phyloP scores from a whole-genome alignment of 2,888 invertebrate species.

The Crematogaster levior region DNA sequence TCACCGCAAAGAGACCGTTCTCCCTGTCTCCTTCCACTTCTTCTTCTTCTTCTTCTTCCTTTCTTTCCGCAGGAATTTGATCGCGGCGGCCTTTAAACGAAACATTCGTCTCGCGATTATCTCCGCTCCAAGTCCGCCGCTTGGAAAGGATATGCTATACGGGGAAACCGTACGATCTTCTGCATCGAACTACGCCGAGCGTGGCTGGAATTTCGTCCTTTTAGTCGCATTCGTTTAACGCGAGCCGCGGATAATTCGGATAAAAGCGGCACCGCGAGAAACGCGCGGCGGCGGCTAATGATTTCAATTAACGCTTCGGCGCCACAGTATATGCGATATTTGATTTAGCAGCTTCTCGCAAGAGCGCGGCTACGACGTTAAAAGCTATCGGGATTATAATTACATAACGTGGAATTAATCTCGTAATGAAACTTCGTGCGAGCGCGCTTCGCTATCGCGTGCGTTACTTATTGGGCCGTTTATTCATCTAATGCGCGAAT shows the following conservation, averaged over 20 bases:
- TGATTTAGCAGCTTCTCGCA: constrained; percentile 38
- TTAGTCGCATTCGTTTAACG: constrained; percentile 4
- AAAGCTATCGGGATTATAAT: constrained; percentile 47
- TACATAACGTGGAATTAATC: constrained; percentile 40
- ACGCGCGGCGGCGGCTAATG: constrained; percentile 20
- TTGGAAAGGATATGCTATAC: constrained; percentile 48
- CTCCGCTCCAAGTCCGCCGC: constrained; percentile 58
- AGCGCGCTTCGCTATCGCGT: constrained; percentile 1
- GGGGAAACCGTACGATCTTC: background rate
- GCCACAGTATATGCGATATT: constrained; percentile 22
- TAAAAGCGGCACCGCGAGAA: constrained; percentile 6
- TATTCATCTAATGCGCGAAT: constrained; percentile 25
- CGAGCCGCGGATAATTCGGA: constrained; percentile 32
- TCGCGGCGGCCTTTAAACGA: constrained; percentile 66
- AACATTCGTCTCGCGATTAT: constrained; percentile 75
- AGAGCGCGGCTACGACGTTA: constrained; percentile 33
- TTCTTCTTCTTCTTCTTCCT: constrained; percentile 27
- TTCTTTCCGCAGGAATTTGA: constrained; percentile 66
- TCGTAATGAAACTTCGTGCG: constrained; percentile 24
- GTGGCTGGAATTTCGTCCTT: background rate
- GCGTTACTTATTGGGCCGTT: constrained; percentile 27
- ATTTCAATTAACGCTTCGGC: constrained; percentile 44
- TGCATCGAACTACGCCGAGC: background rate
- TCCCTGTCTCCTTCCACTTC: background rate
- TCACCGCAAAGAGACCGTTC: constrained; percentile 58